Percentiles rank a stretch among this genome's conserved stretches.
These are phyloP conservation scores for Sepioteuthis lessoniana DNA, from an alignment of 2,888 invertebrate genomes.

Conservation along the genomic window DNA sequence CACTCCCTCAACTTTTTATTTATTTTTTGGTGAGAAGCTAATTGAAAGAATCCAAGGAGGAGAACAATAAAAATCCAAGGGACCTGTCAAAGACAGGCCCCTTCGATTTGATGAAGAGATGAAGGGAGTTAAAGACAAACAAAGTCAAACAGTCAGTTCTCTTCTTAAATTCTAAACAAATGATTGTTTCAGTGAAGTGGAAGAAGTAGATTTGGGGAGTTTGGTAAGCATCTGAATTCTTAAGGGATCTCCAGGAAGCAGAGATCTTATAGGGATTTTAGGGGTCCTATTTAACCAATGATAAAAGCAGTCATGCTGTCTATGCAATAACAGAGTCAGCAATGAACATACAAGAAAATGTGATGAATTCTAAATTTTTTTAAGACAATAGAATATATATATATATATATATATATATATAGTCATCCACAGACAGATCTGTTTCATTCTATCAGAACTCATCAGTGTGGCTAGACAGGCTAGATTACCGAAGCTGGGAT, in stretches of 20 bases:
- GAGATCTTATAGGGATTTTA: too few species aligned
- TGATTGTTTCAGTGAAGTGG: neutral
- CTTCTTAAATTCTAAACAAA: neutral
- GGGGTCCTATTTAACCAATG: neutral
- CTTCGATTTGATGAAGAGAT: constrained; percentile 33
- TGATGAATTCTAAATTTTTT: neutral
- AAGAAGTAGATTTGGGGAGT: neutral
- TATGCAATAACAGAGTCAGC: neutral
- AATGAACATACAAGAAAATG: neutral
- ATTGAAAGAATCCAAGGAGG: neutral
- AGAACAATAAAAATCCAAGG: neutral
- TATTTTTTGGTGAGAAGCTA: neutral
- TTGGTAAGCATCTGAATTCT: neutral
- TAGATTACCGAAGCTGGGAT: too few species aligned
- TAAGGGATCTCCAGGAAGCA: neutral
- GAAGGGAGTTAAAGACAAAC: neutral
- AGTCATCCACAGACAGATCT: too few species aligned
- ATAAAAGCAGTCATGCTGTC: neutral
- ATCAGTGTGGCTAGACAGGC: too few species aligned
- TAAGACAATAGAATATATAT: too few species aligned
- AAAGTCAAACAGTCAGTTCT: neutral
- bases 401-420: too few species aligned
- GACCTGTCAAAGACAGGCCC: neutral
- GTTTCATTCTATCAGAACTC: too few species aligned
- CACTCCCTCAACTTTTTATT: neutral